Percentiles rank a stretch among this genome's conserved stretches.
phyloP scores from a whole-genome alignment of 2,888 invertebrate species.

The Coelinius sp. region DNA sequence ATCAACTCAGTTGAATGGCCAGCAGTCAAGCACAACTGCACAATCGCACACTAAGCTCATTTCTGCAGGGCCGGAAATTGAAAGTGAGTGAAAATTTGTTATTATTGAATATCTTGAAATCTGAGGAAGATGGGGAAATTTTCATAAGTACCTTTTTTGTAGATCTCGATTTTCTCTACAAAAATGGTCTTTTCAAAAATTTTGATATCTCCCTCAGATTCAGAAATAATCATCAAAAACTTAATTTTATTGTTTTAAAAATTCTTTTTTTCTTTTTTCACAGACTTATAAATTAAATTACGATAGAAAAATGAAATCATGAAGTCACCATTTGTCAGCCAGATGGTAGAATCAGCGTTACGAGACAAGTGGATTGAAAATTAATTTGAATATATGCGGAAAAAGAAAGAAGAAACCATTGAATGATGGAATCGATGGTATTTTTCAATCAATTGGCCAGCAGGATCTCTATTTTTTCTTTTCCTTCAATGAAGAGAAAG shows the following conservation, averaged over 20 bases:
- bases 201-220: too few relatives aligned
- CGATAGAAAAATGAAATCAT: constrained; percentile 17
- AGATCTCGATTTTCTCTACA: too few relatives aligned
- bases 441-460: not conserved
- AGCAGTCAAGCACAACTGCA: constrained; percentile 66
- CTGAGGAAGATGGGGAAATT: too few relatives aligned
- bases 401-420: not conserved
- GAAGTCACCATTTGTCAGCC: not conserved
- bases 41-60: constrained; percentile 69
- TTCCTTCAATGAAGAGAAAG: not conserved
- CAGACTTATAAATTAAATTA: constrained; percentile 20
- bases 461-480: not conserved
- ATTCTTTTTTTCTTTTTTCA: not conserved
- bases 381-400: not conserved
- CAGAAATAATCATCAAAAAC: too few relatives aligned
- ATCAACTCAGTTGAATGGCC: constrained; percentile 63
- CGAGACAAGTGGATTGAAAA: not conserved
- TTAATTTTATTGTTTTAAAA: too few relatives aligned
- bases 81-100: constrained; percentile 58
- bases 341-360: not conserved
- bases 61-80: constrained; percentile 68
- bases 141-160: too few relatives aligned
- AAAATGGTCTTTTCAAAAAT: too few relatives aligned
- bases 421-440: constrained; percentile 7
- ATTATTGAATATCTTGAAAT: too few relatives aligned